Conservation (phyloP, 1,140 invertebrate genomes). For the Sarcophaga bullata region DNA sequence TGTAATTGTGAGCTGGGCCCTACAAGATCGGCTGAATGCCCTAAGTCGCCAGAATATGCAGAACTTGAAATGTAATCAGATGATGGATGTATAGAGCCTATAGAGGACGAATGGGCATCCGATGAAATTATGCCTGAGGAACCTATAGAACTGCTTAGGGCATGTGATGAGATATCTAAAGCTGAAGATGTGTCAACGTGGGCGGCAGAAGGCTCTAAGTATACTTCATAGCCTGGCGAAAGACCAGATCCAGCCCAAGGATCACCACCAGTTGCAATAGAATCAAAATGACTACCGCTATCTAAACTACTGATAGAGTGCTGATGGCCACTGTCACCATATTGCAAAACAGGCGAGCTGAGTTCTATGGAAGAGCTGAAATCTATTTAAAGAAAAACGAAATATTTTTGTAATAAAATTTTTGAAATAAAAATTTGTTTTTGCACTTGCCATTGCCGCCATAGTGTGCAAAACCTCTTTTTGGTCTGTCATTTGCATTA, state of each 20-base stretch:
- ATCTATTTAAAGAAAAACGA: background rate
- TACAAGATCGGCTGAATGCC: background rate
- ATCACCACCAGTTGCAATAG: background rate
- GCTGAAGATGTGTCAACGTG: background rate
- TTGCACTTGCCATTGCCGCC: background rate
- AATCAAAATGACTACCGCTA: background rate
- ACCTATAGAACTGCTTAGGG: background rate
- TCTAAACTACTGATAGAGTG: background rate
- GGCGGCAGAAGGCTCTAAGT: conserved; percentile 1
- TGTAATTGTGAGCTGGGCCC: background rate
- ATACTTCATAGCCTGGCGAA: background rate
- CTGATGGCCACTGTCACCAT: background rate
- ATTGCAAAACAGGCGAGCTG: background rate
- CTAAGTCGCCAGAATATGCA: background rate
- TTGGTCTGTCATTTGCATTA: background rate
- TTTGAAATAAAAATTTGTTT: background rate
- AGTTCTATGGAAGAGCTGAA: background rate
- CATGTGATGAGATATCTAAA: background rate
- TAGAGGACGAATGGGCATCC: background rate
- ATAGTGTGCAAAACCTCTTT: conserved; percentile 22
- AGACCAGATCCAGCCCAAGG: background rate
- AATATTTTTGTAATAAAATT: background rate
- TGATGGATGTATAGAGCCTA: background rate
- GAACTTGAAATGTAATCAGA: background rate
- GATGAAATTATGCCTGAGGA: too few relatives aligned